A percentile compares a stretch with the other conserved stretches of the same genome.
Conservation (phyloP, 2,113 vertebrate genomes). For the Cyanoramphus novaezelandiae region DNA sequence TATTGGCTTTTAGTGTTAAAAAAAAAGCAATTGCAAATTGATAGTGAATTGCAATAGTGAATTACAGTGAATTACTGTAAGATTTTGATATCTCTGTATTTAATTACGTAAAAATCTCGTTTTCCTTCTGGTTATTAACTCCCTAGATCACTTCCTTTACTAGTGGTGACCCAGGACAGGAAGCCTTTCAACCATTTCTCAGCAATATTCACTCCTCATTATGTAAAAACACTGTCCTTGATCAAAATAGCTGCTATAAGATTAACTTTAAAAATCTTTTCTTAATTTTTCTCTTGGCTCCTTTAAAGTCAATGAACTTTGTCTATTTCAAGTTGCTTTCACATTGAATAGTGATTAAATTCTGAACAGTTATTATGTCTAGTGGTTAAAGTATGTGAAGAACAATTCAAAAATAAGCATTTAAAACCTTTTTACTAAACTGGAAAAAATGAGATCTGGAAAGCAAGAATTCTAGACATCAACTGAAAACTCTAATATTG, state of each 20-base stretch:
- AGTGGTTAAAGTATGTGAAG: not conserved
- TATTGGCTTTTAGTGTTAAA: not conserved
- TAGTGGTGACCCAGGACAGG: not conserved
- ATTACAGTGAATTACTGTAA: not conserved
- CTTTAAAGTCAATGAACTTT: not conserved
- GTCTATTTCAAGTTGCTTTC: not conserved
- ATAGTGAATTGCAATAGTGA: not conserved
- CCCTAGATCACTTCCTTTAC: not conserved
- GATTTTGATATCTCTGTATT: not conserved
- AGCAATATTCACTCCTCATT: not conserved
- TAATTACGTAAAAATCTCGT: not conserved
- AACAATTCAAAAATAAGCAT: not conserved
- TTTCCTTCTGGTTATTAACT: not conserved
- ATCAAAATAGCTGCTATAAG: not conserved
- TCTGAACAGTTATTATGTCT: not conserved
- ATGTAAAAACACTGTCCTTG: not conserved
- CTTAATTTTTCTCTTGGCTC: not conserved
- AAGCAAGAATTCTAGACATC: not conserved
- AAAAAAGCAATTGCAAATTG: not conserved
- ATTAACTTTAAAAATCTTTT: not conserved
- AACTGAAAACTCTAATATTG: not conserved
- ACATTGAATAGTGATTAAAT: not conserved
- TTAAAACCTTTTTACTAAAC: not conserved
- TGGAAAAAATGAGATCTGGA: not conserved
- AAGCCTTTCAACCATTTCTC: not conserved